phyloP scores from a whole-genome alignment of 2,797 vertebrate genomes.

The Coccyzus lansbergi region DNA sequence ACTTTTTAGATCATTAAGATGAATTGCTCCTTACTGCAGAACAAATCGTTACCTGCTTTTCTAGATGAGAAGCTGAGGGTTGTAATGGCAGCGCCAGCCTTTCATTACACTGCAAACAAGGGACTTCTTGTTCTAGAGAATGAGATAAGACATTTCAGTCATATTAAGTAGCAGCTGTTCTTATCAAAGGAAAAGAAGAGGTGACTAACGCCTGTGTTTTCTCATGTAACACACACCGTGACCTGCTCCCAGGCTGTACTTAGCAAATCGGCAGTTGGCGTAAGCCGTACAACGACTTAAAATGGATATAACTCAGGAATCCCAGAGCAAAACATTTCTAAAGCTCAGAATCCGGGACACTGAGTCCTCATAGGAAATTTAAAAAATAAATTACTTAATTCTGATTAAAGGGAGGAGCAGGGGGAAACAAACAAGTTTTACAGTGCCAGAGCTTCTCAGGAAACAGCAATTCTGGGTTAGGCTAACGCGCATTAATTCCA shows the following conservation, averaged over 20 bases:
- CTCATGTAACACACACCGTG: not conserved
- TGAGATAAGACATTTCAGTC: not conserved
- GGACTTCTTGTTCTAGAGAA: not conserved
- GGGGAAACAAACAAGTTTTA: not conserved
- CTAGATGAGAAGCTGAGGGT: not conserved
- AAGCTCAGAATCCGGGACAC: slow-evolving; percentile 5
- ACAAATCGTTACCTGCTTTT: not conserved
- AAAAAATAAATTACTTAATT: not conserved
- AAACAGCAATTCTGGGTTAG: slow-evolving; percentile 5
- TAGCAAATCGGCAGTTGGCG: not conserved
- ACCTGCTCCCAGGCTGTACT: not conserved
- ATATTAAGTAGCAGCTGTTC: slow-evolving; percentile 1
- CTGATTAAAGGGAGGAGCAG: not conserved
- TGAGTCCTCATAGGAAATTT: not conserved
- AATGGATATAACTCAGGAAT: not conserved
- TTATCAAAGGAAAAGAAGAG: not conserved
- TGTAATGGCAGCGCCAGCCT: not conserved
- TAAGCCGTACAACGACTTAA: not conserved
- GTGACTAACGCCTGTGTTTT: not conserved
- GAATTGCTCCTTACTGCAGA: not conserved
- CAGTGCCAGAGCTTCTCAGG: not conserved
- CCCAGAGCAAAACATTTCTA: not conserved
- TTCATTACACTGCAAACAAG: not conserved
- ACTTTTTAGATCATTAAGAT: not conserved
- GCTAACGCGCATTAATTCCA: not conserved